A percentile compares a stretch with the other conserved stretches of the same genome.
phyloP scores from a whole-genome alignment of 2,888 invertebrate species.

The Tachina lurida region DNA sequence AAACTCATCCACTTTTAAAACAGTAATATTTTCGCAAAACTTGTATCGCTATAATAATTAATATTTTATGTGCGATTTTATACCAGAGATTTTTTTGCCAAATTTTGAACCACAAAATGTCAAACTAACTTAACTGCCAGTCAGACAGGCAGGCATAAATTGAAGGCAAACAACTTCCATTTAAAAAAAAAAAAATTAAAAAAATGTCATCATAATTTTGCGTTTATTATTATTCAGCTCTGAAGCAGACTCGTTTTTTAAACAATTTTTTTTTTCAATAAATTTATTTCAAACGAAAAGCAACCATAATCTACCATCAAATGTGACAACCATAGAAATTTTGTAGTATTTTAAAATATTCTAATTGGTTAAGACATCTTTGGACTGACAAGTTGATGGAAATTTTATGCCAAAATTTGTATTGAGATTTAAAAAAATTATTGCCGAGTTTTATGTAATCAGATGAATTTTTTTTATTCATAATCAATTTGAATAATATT shows the following conservation, averaged over 20 bases:
- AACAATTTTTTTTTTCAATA: neutral
- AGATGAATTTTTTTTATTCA: constrained; percentile 10
- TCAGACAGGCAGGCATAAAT: constrained; percentile 36
- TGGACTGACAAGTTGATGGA: neutral
- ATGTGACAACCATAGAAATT: constrained; percentile 20
- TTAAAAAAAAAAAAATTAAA: constrained; percentile 4
- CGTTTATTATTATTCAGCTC: constrained; percentile 33
- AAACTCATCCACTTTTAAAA: neutral
- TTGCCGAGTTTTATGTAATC: constrained; percentile 23
- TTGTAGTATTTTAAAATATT: constrained; percentile 26
- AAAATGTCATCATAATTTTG: constrained; percentile 32
- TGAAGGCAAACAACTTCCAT: constrained; percentile 67
- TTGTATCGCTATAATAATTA: constrained; percentile 30
- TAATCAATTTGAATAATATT: constrained; percentile 1
- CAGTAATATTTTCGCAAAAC: constrained; percentile 15
- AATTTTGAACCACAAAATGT: constrained; percentile 53
- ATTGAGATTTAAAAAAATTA: too few species aligned
- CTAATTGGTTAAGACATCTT: constrained; percentile 22
- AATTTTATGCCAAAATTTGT: constrained; percentile 3
- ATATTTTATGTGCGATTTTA: constrained; percentile 23
- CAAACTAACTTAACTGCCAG: constrained; percentile 51
- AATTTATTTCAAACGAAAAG: constrained; percentile 29
- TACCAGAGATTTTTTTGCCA: neutral
- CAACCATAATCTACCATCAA: constrained; percentile 15
- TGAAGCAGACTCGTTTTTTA: constrained; percentile 23